Evolutionary conservation across 1,140 invertebrate species (phyloP).

Genomic region (Tetramorium simillimum): DNA sequence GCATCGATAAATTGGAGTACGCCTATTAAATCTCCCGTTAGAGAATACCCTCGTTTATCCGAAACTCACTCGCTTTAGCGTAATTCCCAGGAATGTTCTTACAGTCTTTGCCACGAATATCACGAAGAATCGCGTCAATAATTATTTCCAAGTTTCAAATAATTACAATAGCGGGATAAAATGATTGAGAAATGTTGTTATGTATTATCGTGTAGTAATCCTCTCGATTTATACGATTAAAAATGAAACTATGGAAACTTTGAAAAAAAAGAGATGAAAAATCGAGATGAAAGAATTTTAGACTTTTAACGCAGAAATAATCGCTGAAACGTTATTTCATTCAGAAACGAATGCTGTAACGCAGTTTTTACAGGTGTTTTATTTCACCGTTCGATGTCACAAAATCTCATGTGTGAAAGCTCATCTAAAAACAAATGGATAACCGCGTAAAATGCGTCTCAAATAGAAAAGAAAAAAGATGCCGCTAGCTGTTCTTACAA

Average conservation of each 20-base stretch:
- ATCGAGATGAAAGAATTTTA: not conserved
- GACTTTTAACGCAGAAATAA: slow-evolving; percentile 13
- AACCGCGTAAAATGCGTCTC: not conserved
- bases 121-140: not conserved
- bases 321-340: slow-evolving; percentile 1
- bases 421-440: slow-evolving; percentile 27
- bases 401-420: not conserved
- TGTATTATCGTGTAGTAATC: not conserved
- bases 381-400: not conserved
- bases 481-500: not conserved
- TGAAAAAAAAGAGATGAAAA: not conserved
- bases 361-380: slow-evolving; percentile 1
- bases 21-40: slow-evolving; percentile 48
- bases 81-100: slow-evolving; percentile 21
- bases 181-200: not conserved
- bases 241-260: not conserved
- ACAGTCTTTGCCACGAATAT: not conserved
- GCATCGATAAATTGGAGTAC: slow-evolving; percentile 53
- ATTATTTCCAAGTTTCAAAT: not conserved
- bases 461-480: not conserved
- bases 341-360: not conserved
- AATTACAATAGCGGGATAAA: not conserved
- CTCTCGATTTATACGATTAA: not conserved
- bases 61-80: not conserved
- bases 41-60: slow-evolving; percentile 33